Evolutionary conservation across 2,797 vertebrate genomes (phyloP), one percentile per base, ranked within the genome.

Genomic region (Anniella stebbinsi): DNA sequence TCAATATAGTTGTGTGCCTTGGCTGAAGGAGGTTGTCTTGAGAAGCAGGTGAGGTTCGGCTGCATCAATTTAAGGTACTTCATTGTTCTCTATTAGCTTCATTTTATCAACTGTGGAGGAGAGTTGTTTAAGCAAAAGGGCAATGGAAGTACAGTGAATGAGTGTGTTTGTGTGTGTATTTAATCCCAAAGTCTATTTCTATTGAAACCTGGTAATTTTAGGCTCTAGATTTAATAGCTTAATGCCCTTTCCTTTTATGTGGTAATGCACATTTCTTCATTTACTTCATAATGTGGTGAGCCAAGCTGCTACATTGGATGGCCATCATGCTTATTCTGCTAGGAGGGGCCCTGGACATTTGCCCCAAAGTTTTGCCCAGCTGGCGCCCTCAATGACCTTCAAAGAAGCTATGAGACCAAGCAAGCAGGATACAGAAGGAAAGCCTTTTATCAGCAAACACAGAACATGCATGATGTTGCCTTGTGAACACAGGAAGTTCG

Each of bases 1-100:
- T 96, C 96, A 96, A 93, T 95, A 95, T 92, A 97, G 95, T 93
- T 95, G 91, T 77, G 93, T 93, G 95, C 90, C 93, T 97, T 93
- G 95, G 92, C 93, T 93, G 94, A 94, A 97, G 88, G 86, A 93
- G 54, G 45, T 38, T 90, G 93, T 93, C 48, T 51, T 28, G 57
- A 82, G 78, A 72, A 82, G 21, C 69, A 76, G 89, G 89, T 87
- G 78, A 87, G 69, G 4, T n/a, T 38, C 38, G 2, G 18, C 28
- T 69, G 54, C 77, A 73, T 2, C 38, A 28, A 23, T 13, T 8
- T 80, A 81, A 73, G 11, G 21, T 23, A 81, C 38, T 63, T 73
- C 67, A n/a, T 17, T 21, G 9, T 63, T 36, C 76, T 72, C 75
- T 48, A 54, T 80, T 63, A 69, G 75, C 38, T 66, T 51, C n/a